Evolutionary conservation across 1,140 invertebrate genomes (phyloP).

Genomic region (Lineus longissimus): DNA sequence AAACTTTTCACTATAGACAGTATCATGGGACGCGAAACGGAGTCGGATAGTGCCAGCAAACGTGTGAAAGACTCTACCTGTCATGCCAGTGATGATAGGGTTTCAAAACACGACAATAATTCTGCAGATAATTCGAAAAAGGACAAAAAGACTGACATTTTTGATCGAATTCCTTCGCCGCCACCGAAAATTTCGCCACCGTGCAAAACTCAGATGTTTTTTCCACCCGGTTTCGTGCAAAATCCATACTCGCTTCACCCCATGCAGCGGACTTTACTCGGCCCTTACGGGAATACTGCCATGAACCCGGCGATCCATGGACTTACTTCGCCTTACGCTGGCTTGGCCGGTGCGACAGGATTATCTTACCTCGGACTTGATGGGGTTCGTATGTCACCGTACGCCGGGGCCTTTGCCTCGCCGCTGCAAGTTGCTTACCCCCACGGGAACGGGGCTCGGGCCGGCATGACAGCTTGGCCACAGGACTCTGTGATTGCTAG

Average conservation of each 20-base stretch:
- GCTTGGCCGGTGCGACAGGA: not conserved
- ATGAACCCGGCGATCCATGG: not conserved
- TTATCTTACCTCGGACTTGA: constrained; percentile 8
- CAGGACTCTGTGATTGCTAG: no score
- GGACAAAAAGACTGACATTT: constrained; percentile 34
- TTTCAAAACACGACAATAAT: not conserved
- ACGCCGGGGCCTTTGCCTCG: not conserved
- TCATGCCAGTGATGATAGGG: not conserved
- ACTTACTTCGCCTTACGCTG: not conserved
- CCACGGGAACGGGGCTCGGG: not conserved
- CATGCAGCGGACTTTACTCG: not conserved
- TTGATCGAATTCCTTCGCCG: constrained; percentile 47
- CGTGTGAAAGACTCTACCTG: constrained; percentile 9
- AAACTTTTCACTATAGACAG: constrained; percentile 41
- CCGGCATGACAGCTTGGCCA: no score
- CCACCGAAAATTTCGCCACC: constrained; percentile 38
- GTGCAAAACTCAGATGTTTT: not conserved
- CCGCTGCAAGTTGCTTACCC: not conserved
- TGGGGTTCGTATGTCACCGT: not conserved
- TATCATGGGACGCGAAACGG: constrained; percentile 28
- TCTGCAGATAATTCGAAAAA: not conserved
- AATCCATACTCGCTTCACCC: not conserved
- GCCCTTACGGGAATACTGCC: not conserved
- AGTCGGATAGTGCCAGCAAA: not conserved
- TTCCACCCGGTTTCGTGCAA: not conserved